Conservation (phyloP, 2,888 invertebrate genomes). For the Dugesia japonica region DNA sequence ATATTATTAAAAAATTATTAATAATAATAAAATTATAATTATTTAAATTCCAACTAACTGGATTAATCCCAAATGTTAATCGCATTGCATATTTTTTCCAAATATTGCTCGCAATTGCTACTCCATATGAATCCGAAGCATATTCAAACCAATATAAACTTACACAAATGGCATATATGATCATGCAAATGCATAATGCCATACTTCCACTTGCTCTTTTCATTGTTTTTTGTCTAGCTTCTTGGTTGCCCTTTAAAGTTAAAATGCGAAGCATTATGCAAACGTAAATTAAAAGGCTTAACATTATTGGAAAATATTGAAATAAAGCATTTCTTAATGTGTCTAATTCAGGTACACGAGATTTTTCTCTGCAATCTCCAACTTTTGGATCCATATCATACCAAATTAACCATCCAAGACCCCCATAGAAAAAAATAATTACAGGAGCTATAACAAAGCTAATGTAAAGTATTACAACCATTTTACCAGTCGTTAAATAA, state of each 20-base stretch:
- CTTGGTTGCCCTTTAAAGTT: neutral
- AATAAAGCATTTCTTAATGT: neutral
- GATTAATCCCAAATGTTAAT: neutral
- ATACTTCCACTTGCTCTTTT: constrained; percentile 20
- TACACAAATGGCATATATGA: neutral
- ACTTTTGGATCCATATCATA: constrained; percentile 14
- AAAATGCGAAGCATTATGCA: neutral
- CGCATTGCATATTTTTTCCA: constrained; percentile 1
- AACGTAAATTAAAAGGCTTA: neutral
- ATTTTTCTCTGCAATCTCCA: neutral
- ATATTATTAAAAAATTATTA: too few relatives aligned
- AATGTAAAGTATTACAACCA: neutral
- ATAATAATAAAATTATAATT: too few relatives aligned
- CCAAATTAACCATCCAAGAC: neutral
- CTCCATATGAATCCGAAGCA: neutral
- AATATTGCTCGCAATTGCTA: neutral
- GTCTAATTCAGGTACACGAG: neutral
- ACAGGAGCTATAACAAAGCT: neutral
- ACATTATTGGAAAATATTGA: neutral
- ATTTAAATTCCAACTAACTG: too few relatives aligned
- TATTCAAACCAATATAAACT: constrained; percentile 20
- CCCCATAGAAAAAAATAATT: neutral
- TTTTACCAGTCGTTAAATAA: neutral
- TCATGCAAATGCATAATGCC: constrained; percentile 14
- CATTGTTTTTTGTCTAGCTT: neutral